These are phyloP conservation scores for Falco biarmicus DNA, from an alignment of 2,797 vertebrate species.

Conservation along the genomic window DNA sequence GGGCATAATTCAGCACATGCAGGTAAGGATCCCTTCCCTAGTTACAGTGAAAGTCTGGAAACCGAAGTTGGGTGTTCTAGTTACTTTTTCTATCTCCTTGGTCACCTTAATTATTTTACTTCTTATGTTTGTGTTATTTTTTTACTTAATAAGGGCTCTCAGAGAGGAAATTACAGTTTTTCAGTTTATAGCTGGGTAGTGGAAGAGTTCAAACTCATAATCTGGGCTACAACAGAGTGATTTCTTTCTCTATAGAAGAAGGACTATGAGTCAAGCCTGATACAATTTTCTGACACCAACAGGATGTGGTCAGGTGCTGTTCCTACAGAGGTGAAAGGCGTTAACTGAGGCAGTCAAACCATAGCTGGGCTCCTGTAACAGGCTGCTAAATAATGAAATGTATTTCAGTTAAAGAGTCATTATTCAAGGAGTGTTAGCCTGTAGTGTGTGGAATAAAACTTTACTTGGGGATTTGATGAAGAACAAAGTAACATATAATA, in stretches of 20 bases:
- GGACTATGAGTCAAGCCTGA: not conserved
- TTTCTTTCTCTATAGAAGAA: not conserved
- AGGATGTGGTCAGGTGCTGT: not conserved
- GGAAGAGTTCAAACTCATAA: not conserved
- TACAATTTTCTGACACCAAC: not conserved
- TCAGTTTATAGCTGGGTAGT: not conserved
- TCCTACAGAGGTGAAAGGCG: not conserved
- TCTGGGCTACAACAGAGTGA: too few relatives aligned
- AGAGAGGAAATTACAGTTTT: not conserved
- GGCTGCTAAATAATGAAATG: not conserved
- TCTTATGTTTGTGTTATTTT: not conserved
- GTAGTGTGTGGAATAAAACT: not conserved
- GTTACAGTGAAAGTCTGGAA: not conserved
- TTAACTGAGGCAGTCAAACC: not conserved
- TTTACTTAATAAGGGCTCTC: not conserved
- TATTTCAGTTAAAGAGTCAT: not conserved
- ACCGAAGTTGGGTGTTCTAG: not conserved
- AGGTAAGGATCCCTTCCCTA: not conserved
- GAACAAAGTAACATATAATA: not conserved
- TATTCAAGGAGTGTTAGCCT: not conserved
- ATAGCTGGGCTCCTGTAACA: not conserved
- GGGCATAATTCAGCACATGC: fast-evolving
- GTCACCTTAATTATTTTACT: not conserved
- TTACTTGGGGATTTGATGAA: not conserved
- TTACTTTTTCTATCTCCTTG: not conserved